Evolutionary conservation across 1,140 invertebrate genomes (phyloP), one percentile per base, ranked within the genome.

Genomic region (Pseudomyrmex sp.): DNA sequence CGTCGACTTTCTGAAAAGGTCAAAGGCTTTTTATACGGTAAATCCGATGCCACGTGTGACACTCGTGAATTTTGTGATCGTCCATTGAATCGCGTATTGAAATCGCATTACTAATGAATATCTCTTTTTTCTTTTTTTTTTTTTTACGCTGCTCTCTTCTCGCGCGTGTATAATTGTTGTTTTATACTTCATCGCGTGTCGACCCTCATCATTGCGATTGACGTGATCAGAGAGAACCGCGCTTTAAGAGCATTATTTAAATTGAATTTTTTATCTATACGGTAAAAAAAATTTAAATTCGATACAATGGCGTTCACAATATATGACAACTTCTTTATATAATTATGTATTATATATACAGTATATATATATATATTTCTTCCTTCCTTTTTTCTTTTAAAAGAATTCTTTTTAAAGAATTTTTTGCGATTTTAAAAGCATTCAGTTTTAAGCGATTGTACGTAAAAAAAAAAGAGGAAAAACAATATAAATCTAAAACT

Each of bases 171-270:
- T 10, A 61, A 59, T 80, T 80, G 8, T 18, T 26, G 26, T 70
- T 70, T 80, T 80, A 69, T 46, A 61, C 2, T 44, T 69, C 48
- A 69, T 26, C 62, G 13, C 26, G 13, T 44, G 61, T 63, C 26
- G 12, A 52, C 10, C 3, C 20, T 68, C 9, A 18, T 70, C 20
- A 10, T 48, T 10, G 23, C 44, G 52, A 69, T 58, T 13, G 65
- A 79, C 13, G 18, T 7, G 35, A 77, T 48, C 54, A 61, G 44
- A 70, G 65, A 48, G 48, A 13, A 52, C 5, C 18, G 23, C 20
- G 59, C 20, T 12, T 70, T 58, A 54, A 50, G 20, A 70, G 70
- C 23, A 20, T 80, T 70, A 46, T 7, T 77, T 54, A 26, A 79
- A 69, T 8, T 23, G 23, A 69, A 80, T 70, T 70, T 35, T 35